These are phyloP conservation scores for Ispidina lecontei DNA, from an alignment of 2,797 vertebrate genomes.

Conservation along the genomic window DNA sequence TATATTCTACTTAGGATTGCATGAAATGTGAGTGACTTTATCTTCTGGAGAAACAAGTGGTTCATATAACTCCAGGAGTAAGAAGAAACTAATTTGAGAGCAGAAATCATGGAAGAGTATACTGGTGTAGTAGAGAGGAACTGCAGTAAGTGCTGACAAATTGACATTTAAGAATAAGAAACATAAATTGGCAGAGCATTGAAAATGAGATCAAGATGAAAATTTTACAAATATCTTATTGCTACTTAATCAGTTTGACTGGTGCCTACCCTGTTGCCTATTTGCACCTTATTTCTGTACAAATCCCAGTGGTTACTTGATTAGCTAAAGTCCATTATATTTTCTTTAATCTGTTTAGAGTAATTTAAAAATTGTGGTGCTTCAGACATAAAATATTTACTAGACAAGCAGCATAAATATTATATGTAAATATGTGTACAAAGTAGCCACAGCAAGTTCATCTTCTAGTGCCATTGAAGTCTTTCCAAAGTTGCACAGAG, in stretches of 20 bases:
- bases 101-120: not conserved
- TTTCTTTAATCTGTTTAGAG: slow-evolving; percentile 58
- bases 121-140: slow-evolving; percentile 12
- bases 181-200: slow-evolving; percentile 13
- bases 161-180: slow-evolving; percentile 61
- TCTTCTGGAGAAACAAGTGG: not conserved
- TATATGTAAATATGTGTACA: not conserved
- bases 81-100: slow-evolving; percentile 17
- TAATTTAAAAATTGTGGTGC: slow-evolving; percentile 56
- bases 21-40: not conserved
- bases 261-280: slow-evolving; percentile 55
- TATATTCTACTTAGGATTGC: not conserved
- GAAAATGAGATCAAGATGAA: slow-evolving; percentile 50
- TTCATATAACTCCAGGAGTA: not conserved
- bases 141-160: slow-evolving; percentile 45
- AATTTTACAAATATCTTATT: slow-evolving; percentile 59
- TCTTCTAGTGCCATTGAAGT: slow-evolving; percentile 28
- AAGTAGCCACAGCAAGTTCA: slow-evolving; percentile 2
- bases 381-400: slow-evolving; percentile 65
- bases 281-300: slow-evolving; percentile 63
- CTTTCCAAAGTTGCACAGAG: not conserved
- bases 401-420: slow-evolving; percentile 31
- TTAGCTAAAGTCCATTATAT: slow-evolving; percentile 61
- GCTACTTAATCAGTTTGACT: slow-evolving; percentile 66
- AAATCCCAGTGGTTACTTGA: slow-evolving; percentile 62